Evolutionary conservation across 1,140 invertebrate genomes (phyloP), one percentile per base, ranked within the genome.

Genomic region (Drosophila azteca): DNA sequence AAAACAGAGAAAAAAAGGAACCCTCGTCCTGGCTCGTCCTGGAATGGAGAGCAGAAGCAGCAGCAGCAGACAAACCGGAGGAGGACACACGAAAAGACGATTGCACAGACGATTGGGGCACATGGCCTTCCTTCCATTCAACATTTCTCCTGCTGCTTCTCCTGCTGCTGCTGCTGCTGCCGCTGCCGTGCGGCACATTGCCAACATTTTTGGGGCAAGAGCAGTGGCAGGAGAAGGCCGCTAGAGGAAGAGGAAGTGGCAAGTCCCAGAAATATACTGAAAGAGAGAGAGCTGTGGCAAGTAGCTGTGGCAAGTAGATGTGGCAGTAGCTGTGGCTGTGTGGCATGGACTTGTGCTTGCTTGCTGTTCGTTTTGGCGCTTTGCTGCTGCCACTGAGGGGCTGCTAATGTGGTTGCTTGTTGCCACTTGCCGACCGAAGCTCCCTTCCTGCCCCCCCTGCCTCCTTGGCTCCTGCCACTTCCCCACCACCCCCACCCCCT

Each of bases 361-460:
- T 74, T 53, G 57, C 69, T 74, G 63, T 62, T 74, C 73, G 72
- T 60, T 81, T 70, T 75, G 60, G 70, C 71, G 58, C 54, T 81
- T 46, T 57, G 31, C 31, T 31, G 8, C 29, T 31, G 31, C 31
- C 31, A 31, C 31, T 31, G 31, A 31, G 72, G 61, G 62, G 71
- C 76, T 72, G 77, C 82, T 81, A 85, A 85, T 82, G 73, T 81
- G 77, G 69, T 66, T 63, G 58, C 55, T 69, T 74, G 71, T 54
- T 66, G 53, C 69, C 71, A 67, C 66, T 64, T 45, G 44, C 31
- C 50, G 46, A 46, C 45, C 48, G 11, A 39, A 22, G n/a, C 53
- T n/a, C 50, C 9, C 35, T 39, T 11, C 35, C 35, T 39, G 35
- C 3, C 9, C 3, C 9, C 3, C 31, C 31, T 35, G 31, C 31